Evolutionary conservation across 2,797 vertebrate species (phyloP).

Genomic region (Toxotes lorentzi): DNA sequence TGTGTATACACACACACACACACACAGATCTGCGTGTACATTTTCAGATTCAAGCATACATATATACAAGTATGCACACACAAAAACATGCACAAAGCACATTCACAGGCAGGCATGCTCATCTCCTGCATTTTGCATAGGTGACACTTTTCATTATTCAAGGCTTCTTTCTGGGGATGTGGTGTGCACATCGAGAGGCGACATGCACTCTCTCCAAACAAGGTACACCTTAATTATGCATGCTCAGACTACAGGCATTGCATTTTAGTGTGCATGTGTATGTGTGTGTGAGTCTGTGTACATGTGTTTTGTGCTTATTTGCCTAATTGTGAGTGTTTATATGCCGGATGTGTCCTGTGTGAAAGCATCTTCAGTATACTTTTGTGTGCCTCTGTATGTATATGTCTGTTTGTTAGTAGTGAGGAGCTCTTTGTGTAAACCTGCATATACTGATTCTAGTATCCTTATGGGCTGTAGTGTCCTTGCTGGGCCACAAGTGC

Average conservation of each 20-base stretch:
- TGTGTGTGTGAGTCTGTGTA: conserved; percentile 26
- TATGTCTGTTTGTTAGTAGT: conserved; percentile 10
- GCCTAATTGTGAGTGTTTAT: conserved; percentile 55
- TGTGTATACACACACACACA: conserved; percentile 37
- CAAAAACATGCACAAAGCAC: conserved; percentile 73
- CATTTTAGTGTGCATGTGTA: conserved; percentile 75
- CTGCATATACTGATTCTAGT: conserved; percentile 5
- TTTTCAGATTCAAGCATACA: conserved; percentile 46
- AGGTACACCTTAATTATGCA: conserved; percentile 88
- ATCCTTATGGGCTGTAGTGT: conserved; percentile 1
- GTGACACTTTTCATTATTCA: conserved; percentile 90
- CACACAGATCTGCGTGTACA: not conserved
- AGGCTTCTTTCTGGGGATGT: conserved; percentile 85
- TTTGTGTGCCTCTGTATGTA: conserved; percentile 5
- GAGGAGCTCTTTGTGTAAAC: conserved; percentile 8
- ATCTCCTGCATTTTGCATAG: conserved; percentile 88
- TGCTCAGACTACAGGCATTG: conserved; percentile 81
- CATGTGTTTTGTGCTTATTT: conserved; percentile 42
- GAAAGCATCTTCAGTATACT: conserved; percentile 8
- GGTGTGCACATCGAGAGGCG: conserved; percentile 82
- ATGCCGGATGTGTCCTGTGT: conserved; percentile 29
- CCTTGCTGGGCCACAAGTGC: not conserved
- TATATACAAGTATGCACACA: conserved; percentile 49
- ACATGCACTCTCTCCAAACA: conserved; percentile 88
- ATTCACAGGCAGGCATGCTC: conserved; percentile 75